Evolutionary conservation across 2,888 invertebrate genomes (phyloP), one percentile per base, ranked within the genome.

Genomic region (Marasmarcha lunaedactyla): DNA sequence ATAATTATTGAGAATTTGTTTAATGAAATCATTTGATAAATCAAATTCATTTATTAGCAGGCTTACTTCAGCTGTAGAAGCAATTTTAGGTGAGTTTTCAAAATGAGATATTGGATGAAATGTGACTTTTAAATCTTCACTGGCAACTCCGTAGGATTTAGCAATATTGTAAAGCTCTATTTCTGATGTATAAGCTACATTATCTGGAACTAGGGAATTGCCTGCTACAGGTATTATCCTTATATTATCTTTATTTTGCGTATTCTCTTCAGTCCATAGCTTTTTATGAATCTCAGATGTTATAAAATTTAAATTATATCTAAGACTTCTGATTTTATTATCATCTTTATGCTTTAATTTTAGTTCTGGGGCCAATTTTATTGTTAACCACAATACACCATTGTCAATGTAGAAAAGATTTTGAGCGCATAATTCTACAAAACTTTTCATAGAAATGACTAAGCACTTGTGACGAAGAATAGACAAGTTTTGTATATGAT

Each of bases 1-100:
- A 58, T 90, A 88, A 55, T 88, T 89, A 52, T 84, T 86, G 30
- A 93, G 59, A 37, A 90, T 64, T 38, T 83, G 67, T 61, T 89
- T 89, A 0, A 86, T 62, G 35, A 89, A 76, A 37, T 78, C 76
- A 58, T 74, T 77, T 7, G 68, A 60, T 42, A 83, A 49, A 40
- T 79, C 78, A 63, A 63, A 72, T 14, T 81, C 78, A 57, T 76
- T 79, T 1, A 72, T 60, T 42, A 81, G 47, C 1, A 79, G 55
- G 46, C 61, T 64, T 1, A 78, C 72, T 65, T 79, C 77, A 33
- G 81, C 79, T 12, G 47, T 43, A 11, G 65, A 58, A 38, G 81
- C 79, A 52, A 81, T 78, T 58, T 72, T 77, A 36, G 81, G 77
- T 47, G 74, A 58, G 50, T 55, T 61, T 33, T 74, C 71, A 50